Conservation (phyloP, 2,113 vertebrate species). For the Sciurus niger region DNA sequence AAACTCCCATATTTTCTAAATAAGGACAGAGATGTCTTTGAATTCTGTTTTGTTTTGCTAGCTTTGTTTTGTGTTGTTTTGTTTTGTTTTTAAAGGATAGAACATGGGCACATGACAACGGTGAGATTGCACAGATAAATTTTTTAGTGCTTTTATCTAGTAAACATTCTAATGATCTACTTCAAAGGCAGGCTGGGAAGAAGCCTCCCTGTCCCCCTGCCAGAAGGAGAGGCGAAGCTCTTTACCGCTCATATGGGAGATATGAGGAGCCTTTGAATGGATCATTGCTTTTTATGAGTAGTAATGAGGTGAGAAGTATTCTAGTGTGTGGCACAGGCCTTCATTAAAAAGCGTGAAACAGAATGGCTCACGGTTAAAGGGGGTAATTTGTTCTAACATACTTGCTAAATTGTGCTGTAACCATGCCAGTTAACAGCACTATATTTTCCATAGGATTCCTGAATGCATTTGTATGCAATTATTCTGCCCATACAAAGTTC, state of each 20-base stretch:
- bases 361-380: conserved; percentile 91
- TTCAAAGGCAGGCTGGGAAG: conserved; percentile 89
- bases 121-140: conserved; percentile 90
- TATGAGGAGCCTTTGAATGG: conserved; percentile 92
- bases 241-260: conserved; percentile 90
- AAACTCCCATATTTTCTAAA: conserved; percentile 76
- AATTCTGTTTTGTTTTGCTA: conserved; percentile 70
- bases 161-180: conserved; percentile 91
- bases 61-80: conserved; percentile 74
- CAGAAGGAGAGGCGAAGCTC: conserved; percentile 84
- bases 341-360: conserved; percentile 93
- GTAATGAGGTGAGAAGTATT: conserved; percentile 96
- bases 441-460: conserved; percentile 88
- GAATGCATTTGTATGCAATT: conserved; percentile 87
- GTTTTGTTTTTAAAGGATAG: conserved; percentile 76
- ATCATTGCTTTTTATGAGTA: conserved; percentile 94
- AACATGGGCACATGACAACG: conserved; percentile 85
- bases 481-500: conserved; percentile 76
- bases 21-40: conserved; percentile 73
- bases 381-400: conserved; percentile 93
- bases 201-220: conserved; percentile 83
- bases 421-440: conserved; percentile 87
- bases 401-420: conserved; percentile 91
- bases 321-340: conserved; percentile 92
- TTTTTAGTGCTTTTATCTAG: conserved; percentile 91